phyloP scores from a whole-genome alignment of 2,888 invertebrate genomes.

The Ischnura elegans region DNA sequence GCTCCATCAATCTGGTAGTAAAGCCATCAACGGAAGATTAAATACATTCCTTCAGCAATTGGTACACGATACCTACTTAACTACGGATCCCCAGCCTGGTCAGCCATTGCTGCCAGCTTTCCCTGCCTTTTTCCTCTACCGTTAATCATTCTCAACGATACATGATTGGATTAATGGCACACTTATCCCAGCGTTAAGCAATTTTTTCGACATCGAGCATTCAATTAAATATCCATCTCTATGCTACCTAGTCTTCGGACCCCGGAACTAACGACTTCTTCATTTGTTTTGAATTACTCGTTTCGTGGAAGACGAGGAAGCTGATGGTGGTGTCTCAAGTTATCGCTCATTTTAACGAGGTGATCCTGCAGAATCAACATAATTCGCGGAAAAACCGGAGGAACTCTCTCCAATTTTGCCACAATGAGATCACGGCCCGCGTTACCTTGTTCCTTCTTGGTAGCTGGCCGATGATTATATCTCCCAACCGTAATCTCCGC shows the following conservation, averaged over 20 bases:
- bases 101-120: not conserved
- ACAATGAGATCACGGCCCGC: not conserved
- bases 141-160: conserved; percentile 22
- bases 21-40: not conserved
- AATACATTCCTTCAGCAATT: not conserved
- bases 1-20: not conserved
- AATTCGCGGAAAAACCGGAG: not conserved
- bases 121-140: not conserved
- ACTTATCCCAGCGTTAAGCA: not conserved
- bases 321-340: not conserved
- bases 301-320: not conserved
- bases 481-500: not conserved
- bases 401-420: not conserved
- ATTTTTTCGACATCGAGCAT: not conserved
- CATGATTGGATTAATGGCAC: conserved; percentile 57
- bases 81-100: not conserved
- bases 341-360: not conserved
- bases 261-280: conserved; percentile 16
- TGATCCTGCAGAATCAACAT: not conserved
- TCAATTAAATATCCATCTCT: conserved; percentile 17
- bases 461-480: not conserved
- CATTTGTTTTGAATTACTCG: conserved; percentile 27
- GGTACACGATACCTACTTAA: not conserved
- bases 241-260: not conserved
- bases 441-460: not conserved